Conservation (phyloP, 2,888 invertebrate genomes). For the Eristalis arbustorum region DNA sequence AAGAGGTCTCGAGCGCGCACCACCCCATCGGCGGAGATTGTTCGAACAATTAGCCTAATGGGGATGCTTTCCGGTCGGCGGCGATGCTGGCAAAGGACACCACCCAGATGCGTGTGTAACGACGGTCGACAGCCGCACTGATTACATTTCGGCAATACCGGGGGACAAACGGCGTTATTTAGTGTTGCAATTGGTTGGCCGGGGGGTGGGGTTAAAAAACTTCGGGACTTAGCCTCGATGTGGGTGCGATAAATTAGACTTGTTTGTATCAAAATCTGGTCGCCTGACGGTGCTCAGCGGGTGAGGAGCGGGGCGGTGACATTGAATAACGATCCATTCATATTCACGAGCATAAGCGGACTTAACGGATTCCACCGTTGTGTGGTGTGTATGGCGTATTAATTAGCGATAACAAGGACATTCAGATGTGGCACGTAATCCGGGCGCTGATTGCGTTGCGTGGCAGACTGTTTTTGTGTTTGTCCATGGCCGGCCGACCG, state of each 20-base stretch:
- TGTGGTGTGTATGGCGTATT: not conserved
- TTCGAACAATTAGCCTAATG: conserved; percentile 60
- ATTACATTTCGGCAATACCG: conserved; percentile 26
- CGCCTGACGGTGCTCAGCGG: conserved; percentile 3
- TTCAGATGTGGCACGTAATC: not conserved
- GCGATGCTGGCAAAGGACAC: conserved; percentile 12
- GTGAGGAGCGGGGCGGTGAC: not conserved
- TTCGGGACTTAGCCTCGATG: conserved; percentile 28
- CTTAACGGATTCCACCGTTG: not conserved
- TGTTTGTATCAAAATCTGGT: conserved; percentile 13
- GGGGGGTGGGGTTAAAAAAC: not conserved
- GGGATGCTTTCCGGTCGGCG: conserved; percentile 39
- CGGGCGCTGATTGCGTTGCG: not conserved
- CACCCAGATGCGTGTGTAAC: not conserved
- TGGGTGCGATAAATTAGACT: conserved; percentile 29
- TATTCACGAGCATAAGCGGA: not conserved
- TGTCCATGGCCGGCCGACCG: not conserved
- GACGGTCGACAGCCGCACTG: conserved; percentile 7
- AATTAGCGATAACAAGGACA: not conserved
- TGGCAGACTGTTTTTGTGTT: too few relatives aligned
- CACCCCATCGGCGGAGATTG: conserved; percentile 16
- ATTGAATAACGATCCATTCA: not conserved
- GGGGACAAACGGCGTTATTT: conserved; percentile 46
- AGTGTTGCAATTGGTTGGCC: conserved; percentile 43
- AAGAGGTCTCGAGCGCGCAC: not conserved